These are phyloP conservation scores for Spodoptera litura DNA, from an alignment of 1,140 invertebrate species.

Conservation along the genomic window DNA sequence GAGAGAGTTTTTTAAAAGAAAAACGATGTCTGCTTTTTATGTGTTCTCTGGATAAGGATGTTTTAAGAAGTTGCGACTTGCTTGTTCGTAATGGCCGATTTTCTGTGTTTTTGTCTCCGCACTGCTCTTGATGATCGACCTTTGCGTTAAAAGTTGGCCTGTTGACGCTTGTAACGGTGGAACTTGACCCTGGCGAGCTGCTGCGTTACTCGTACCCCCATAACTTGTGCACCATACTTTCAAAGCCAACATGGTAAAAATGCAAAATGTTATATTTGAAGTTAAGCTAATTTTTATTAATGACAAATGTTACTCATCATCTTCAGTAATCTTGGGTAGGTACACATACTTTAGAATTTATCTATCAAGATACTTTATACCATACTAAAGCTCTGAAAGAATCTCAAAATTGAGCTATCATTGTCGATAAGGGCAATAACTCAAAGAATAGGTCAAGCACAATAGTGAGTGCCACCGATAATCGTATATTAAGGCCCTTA, in stretches of 20 bases:
- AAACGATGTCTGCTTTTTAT: constrained; percentile 86
- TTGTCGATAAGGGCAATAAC: constrained; percentile 72
- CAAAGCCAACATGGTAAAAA: neutral
- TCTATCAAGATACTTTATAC: constrained; percentile 45
- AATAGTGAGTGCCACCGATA: constrained; percentile 85
- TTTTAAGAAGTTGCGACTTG: constrained; percentile 78
- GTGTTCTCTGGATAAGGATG: constrained; percentile 83
- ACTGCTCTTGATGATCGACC: constrained; percentile 43
- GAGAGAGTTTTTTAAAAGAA: constrained; percentile 86
- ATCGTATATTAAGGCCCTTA: constrained; percentile 85
- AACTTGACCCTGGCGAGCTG: constrained; percentile 17
- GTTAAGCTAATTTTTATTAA: constrained; percentile 10
- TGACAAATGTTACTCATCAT: neutral
- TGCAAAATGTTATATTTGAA: too few relatives aligned
- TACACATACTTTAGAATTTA: neutral
- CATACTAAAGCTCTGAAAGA: constrained; percentile 49
- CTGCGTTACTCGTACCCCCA: neutral
- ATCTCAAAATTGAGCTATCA: constrained; percentile 63
- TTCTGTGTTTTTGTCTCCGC: constrained; percentile 56
- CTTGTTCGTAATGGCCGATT: constrained; percentile 64
- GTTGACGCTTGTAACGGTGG: constrained; percentile 6
- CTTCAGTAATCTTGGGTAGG: too few relatives aligned
- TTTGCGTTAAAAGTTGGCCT: constrained; percentile 14
- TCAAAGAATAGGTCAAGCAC: constrained; percentile 82
- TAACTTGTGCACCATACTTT: constrained; percentile 19